Percentiles rank a stretch among this genome's conserved stretches.
phyloP scores from a whole-genome alignment of 1,140 invertebrate species.

The Drosophila chauvacae region DNA sequence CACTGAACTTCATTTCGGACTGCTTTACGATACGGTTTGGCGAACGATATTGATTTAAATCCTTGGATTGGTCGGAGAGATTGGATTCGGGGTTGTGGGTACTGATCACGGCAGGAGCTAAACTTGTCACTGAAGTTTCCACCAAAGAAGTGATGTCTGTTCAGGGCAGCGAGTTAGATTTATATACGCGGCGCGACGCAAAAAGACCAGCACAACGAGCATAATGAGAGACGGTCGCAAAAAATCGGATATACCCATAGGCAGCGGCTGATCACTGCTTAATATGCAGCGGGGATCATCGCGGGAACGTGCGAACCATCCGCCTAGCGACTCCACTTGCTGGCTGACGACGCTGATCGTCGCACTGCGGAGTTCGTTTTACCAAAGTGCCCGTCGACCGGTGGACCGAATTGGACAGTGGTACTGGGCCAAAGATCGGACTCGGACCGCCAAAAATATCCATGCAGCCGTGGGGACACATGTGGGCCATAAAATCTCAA shows the following conservation, averaged over 20 bases:
- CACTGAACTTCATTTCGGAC: constrained; percentile 75
- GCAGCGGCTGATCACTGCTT: constrained; percentile 49
- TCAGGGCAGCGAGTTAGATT: constrained; percentile 78
- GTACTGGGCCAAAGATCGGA: constrained; percentile 33
- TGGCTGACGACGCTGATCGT: constrained; percentile 9
- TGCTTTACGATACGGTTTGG: constrained; percentile 11
- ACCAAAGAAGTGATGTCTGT: constrained; percentile 84
- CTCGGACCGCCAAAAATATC: constrained; percentile 19
- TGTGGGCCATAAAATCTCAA: constrained; percentile 70
- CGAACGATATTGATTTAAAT: constrained; percentile 6
- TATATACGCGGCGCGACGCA: constrained; percentile 77
- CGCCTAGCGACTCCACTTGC: constrained; percentile 44
- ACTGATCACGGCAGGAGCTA: constrained; percentile 84
- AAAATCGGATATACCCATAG: constrained; percentile 80
- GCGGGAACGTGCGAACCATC: constrained; percentile 66
- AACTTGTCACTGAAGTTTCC: constrained; percentile 84
- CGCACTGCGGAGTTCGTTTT: constrained; percentile 39
- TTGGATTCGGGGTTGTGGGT: constrained; percentile 34
- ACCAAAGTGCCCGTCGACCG: constrained; percentile 25
- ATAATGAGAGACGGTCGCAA: constrained; percentile 67
- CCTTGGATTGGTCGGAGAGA: constrained; percentile 4
- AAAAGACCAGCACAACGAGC: constrained; percentile 60
- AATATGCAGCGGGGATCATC: constrained; percentile 57
- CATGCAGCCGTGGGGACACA: constrained; percentile 34
- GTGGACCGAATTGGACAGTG: constrained; percentile 7